Base-by-base conservation (phyloP, 1,140 invertebrate species). In the Dendrolimus kikuchii region DNA sequence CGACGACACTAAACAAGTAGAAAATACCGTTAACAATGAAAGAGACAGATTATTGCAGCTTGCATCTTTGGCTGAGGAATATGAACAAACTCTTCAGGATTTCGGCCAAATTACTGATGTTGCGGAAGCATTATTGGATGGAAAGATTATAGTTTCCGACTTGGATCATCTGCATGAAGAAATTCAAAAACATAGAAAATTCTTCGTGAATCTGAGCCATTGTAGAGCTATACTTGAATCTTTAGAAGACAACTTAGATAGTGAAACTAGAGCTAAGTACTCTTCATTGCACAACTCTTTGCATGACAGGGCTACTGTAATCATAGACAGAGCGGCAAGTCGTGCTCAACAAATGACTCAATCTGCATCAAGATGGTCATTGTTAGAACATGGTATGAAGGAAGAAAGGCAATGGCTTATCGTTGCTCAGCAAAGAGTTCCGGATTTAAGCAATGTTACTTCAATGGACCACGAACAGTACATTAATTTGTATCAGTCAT, bases 171-270 rank as follows among this genome's bases (percentile, higher is more conserved):
- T 96, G 6, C 93, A 94, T 66, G 93, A 95, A 67, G 95, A 96
- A 86, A 94, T 96, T 81, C 94, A 95, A 62, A 96, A 95, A 69
- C 94, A 96, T 71, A 89, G 94, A 44, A 95, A 95, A 69, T 96
- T 96, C 82, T 96, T 96, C 70, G 92, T 95, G 0, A 95, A 95
- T 66, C 78, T 97, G 6, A 95, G 94, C 66, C 94, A 96, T 56
- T 96, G 95, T 65, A 89, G 93, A 65, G 92, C 92, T 36, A 94
- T 96, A 59, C 81, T 97, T 10, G 95, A 96, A 78, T 95, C 94
- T 0, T 74, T 96, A 8, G 95, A 96, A 80, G 92, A 92, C 59
- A 94, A 95, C 79, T 85, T 96, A 7, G 95, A 96, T 70, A 89
- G 86, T 9, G 93, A 94, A 75, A 95, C 95, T 0, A 90, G 92